These are phyloP conservation scores for Paragorgia papillata DNA, from an alignment of 92 coral and sea anemone species.

Conservation along the genomic window DNA sequence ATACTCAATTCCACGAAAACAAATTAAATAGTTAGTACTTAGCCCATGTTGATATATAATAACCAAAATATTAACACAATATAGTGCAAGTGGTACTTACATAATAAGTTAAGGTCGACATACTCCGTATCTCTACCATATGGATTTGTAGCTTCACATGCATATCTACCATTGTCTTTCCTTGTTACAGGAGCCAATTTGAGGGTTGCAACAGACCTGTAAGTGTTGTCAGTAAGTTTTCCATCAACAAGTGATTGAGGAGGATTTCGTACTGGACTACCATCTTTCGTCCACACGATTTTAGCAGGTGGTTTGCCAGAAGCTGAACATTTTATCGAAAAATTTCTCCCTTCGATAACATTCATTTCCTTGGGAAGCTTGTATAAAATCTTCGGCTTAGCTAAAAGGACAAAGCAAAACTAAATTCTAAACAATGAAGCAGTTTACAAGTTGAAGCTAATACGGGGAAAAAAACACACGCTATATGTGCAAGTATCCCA, in stretches of 20 bases:
- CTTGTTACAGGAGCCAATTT: conserved; percentile 7
- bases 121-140: background rate
- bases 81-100: no score
- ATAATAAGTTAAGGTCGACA: conserved; percentile 2
- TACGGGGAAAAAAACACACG: background rate
- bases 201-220: background rate
- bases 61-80: no score
- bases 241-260: conserved; percentile 7
- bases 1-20: no score
- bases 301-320: conserved; percentile 71
- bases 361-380: background rate
- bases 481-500: no score
- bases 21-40: no score
- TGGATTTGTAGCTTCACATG: conserved; percentile 12
- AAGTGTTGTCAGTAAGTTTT: background rate
- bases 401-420: background rate
- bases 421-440: no score
- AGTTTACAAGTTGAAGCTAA: no score
- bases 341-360: conserved; percentile 46
- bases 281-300: conserved; percentile 65
- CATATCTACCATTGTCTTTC: conserved; percentile 23
- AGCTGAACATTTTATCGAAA: conserved; percentile 67
- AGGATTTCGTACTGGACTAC: background rate
- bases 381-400: background rate
- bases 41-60: no score